These are phyloP conservation scores for Micoletzkya japonica DNA, from an alignment of 2,888 invertebrate genomes.

Conservation along the genomic window DNA sequence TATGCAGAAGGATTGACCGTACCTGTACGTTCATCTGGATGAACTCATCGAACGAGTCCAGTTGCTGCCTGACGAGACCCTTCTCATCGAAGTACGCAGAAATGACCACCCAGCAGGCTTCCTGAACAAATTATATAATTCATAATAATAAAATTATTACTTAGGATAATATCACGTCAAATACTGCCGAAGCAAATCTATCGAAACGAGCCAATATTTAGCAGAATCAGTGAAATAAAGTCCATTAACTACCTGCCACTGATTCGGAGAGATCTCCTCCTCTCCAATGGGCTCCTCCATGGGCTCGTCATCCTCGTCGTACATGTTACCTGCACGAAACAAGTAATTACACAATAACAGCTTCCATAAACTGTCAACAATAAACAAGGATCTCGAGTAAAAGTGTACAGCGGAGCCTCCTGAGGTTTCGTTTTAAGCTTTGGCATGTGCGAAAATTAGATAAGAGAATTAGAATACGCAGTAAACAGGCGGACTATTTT, in stretches of 20 bases:
- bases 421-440: no score
- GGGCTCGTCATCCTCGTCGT: conserved; percentile 42
- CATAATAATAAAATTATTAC: background rate
- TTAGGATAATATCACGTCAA: conserved; percentile 3
- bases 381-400: no score
- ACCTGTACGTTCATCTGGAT: conserved; percentile 90
- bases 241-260: conserved; percentile 78
- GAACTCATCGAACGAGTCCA: conserved; percentile 99
- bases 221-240: conserved; percentile 9
- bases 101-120: conserved; percentile 99
- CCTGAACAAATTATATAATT: conserved; percentile 38
- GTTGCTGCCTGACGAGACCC: conserved; percentile 94
- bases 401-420: no score
- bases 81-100: conserved; percentile 99
- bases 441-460: no score
- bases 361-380: conserved; percentile 14
- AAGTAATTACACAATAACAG: background rate
- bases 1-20: background rate
- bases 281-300: conserved; percentile 58
- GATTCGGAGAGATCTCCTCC: conserved; percentile 93
- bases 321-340: conserved; percentile 26
- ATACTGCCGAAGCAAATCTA: conserved; percentile 18
- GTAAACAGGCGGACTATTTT: no score
- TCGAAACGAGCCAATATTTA: background rate
- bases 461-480: no score